Base-by-base conservation (phyloP, 2,797 vertebrate species). In the Cichlasoma orientale region DNA sequence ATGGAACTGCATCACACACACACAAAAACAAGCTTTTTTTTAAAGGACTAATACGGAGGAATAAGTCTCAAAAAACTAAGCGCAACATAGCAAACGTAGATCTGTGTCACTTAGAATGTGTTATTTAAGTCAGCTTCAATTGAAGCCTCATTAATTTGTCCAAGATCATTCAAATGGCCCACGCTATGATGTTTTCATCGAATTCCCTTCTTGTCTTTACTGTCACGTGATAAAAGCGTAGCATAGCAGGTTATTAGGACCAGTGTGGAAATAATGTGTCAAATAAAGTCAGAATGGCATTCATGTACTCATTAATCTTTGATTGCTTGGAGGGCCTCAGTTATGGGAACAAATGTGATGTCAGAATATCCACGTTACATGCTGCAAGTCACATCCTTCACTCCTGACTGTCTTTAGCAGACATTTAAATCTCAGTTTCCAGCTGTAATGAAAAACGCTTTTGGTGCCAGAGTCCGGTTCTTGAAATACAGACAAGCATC, bases 291-390 rank as follows among this genome's bases (percentile, higher is more conserved):
- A 47, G 44, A 82, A 71, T 56, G 72, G 52, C 72, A 73, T 66
- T 56, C 56, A 73, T 82, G 71, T 77, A 61, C 70, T 80, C 72
- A 74, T 86, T 80, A 74, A 80, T 84, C 74, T 50, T 33, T 19
- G 56, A 72, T 41, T 75, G 68, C 58, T 77, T 41, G 3, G 5
- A 70, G 16, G 61, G 3, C 19, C 44, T 47, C 41, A 47, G 36
- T 59, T 69, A 72, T 77, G 55, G 79, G 44, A 72, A n/a, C 53
- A 29, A 19, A 57, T 72, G 12, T 74, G 76, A 82, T 74, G 69
- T 83, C 66, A 79, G 31, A 77, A 33, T 29, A 54, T 33, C 56
- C 50, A 31, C 16, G 71, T 73, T 59, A 47, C 68, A 74, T 27
- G 27, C 23, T 27, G 3, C 5, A 38, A 63, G 16, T 61, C 25